Evolutionary conservation across 2,797 vertebrate genomes (phyloP).

Genomic region (Gallinago solitaria): DNA sequence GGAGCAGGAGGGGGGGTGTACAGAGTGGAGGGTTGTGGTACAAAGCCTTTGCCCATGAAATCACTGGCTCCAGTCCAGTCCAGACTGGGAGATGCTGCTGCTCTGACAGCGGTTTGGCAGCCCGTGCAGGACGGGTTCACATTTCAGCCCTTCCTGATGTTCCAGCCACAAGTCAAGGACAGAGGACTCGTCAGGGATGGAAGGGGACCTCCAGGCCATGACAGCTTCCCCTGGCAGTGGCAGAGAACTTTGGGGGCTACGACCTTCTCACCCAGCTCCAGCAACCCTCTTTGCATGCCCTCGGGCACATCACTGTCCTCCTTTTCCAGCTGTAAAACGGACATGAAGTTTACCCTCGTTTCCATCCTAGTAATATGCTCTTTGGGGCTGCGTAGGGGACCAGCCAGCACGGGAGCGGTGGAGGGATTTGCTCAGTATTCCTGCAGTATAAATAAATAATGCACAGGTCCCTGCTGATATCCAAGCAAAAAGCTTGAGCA

Average conservation of each 20-base stretch:
- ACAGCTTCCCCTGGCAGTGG: background rate
- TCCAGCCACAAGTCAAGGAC: background rate
- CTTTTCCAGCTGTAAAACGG: background rate
- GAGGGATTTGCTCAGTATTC: background rate
- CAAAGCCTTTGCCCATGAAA: background rate
- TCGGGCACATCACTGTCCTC: background rate
- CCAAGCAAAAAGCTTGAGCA: background rate
- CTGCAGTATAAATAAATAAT: constrained; percentile 13
- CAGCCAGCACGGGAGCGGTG: background rate
- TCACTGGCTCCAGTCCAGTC: background rate
- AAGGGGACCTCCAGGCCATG: background rate
- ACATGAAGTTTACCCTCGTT: background rate
- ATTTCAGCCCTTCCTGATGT: background rate
- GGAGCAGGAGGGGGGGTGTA: rapidly evolving
- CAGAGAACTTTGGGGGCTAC: background rate
- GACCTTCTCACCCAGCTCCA: background rate
- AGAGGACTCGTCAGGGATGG: background rate
- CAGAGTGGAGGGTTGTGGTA: rapidly evolving
- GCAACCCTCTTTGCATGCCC: background rate
- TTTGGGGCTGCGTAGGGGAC: background rate
- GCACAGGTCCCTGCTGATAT: background rate
- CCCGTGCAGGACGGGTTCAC: rapidly evolving
- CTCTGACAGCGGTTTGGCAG: background rate
- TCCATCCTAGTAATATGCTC: background rate
- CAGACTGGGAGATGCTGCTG: background rate